A percentile compares a stretch with the other conserved stretches of the same genome.
Evolutionary conservation across 2,797 vertebrate genomes (phyloP).

Genomic region (Sebastes flavidus): DNA sequence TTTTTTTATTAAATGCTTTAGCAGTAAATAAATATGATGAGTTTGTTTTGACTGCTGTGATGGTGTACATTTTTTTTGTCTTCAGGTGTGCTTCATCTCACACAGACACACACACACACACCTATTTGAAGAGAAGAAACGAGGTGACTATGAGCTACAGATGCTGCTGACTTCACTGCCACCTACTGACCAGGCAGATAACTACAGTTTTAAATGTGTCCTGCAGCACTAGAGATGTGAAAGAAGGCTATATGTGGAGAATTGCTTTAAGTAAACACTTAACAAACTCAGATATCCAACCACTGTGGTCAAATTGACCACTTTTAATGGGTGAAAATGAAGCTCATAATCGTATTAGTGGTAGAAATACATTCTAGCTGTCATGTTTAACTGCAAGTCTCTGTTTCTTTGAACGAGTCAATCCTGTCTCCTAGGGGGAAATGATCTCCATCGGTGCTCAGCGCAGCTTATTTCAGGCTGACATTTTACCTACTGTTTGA

Average conservation of each 20-base stretch:
- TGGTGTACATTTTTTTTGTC: not conserved
- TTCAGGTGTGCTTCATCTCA: not conserved
- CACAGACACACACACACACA: not conserved
- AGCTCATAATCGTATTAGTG: too few relatives aligned
- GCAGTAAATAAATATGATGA: conserved; percentile 63
- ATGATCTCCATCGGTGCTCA: conserved; percentile 12
- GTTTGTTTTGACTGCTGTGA: conserved; percentile 36
- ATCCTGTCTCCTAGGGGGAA: not conserved
- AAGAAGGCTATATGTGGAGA: not conserved
- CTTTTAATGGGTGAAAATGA: not conserved
- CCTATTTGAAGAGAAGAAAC: not conserved
- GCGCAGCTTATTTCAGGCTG: conserved; percentile 62
- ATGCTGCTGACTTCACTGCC: conserved; percentile 2
- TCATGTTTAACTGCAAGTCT: conserved; percentile 4
- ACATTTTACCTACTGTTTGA: conserved; percentile 74
- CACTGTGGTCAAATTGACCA: not conserved
- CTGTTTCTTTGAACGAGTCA: conserved; percentile 7
- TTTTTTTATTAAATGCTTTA: conserved; percentile 68
- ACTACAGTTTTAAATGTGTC: not conserved
- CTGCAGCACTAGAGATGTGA: rapidly evolving
- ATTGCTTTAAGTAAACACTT: not conserved
- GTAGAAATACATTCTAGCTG: not conserved
- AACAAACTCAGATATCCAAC: not conserved
- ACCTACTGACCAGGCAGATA: conserved; percentile 34
- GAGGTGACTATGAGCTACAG: not conserved